Evolutionary conservation across 2,113 vertebrate species (phyloP).

Genomic region (Phalacrocorax carbo): DNA sequence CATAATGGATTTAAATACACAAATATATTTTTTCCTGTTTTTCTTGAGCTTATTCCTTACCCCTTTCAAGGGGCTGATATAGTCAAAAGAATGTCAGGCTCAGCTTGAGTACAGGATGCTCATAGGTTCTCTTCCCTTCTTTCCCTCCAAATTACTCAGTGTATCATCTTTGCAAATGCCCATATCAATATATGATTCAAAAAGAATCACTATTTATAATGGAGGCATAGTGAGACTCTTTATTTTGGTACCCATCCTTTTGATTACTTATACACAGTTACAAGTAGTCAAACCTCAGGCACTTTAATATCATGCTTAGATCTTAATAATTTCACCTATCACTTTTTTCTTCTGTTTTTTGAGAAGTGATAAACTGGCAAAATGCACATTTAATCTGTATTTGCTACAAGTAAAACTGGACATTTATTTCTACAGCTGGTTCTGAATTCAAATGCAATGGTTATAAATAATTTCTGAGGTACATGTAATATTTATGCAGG

Average conservation of each 20-base stretch:
- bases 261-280: background rate
- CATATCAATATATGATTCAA: background rate
- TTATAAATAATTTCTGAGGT: slow-evolving; percentile 49
- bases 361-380: background rate
- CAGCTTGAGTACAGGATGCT: background rate
- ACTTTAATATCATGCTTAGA: background rate
- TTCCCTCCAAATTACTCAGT: background rate
- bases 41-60: background rate
- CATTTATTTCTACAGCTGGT: slow-evolving; percentile 33
- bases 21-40: background rate
- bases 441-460: slow-evolving; percentile 14
- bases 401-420: slow-evolving; percentile 18
- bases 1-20: background rate
- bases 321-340: background rate
- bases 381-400: slow-evolving; percentile 28
- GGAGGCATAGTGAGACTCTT: background rate
- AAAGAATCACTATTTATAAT: background rate
- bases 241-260: background rate
- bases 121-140: background rate
- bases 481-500: slow-evolving; percentile 40
- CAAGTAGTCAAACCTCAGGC: background rate
- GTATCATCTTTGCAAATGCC: background rate
- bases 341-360: background rate
- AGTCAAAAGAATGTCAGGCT: background rate
- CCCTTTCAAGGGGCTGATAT: background rate